Evolutionary conservation across 2,888 invertebrate genomes (phyloP).

Genomic region (Ormyrus pomaceus): DNA sequence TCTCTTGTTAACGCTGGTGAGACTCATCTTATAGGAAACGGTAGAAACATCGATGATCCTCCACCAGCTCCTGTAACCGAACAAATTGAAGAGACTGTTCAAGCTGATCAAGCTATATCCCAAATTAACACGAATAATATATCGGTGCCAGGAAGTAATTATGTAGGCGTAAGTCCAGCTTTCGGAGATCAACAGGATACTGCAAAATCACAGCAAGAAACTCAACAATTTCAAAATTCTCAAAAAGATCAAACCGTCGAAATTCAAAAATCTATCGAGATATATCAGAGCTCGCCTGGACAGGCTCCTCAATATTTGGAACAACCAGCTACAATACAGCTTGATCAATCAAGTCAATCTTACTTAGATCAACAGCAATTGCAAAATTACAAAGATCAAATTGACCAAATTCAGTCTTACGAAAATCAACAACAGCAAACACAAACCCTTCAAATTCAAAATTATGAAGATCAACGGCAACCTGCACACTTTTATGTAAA

Average conservation of each 20-base stretch:
- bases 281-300: conserved; percentile 69
- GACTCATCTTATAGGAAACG: conserved; percentile 57
- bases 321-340: conserved; percentile 60
- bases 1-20: conserved; percentile 67
- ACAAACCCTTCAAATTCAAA: not conserved
- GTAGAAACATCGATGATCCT: not conserved
- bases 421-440: no score
- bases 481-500: not conserved
- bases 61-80: conserved; percentile 60
- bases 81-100: conserved; percentile 59
- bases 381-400: not conserved
- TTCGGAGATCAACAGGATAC: conserved; percentile 51
- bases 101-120: conserved; percentile 17
- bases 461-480: conserved; percentile 60
- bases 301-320: conserved; percentile 71
- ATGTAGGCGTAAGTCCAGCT: conserved; percentile 57
- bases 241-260: conserved; percentile 63
- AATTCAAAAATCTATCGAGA: conserved; percentile 72
- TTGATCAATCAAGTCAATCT: conserved; percentile 34
- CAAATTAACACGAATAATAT: not conserved
- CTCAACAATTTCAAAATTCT: not conserved
- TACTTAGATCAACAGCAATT: not conserved
- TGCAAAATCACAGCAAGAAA: conserved; percentile 8
- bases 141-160: conserved; percentile 52
- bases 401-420: not conserved